Percentiles rank a stretch among this genome's conserved stretches.
Evolutionary conservation across 1,140 invertebrate genomes (phyloP).

Genomic region (Drosophila ogumai): DNA sequence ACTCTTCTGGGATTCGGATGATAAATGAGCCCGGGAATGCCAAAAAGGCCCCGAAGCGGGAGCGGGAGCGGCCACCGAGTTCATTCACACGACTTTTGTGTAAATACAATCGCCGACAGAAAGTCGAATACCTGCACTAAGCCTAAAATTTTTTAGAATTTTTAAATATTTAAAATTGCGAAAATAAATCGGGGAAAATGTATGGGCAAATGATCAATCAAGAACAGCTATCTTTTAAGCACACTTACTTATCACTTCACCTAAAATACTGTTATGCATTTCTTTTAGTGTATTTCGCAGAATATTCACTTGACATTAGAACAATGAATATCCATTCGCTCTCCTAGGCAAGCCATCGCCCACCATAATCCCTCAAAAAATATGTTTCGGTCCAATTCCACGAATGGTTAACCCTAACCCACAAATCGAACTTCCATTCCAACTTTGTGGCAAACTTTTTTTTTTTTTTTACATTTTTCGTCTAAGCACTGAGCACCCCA

Average conservation of each 20-base stretch:
- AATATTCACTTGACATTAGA: conserved; percentile 4
- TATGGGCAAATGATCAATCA: too few relatives aligned
- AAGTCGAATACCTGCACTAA: neutral
- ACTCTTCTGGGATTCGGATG: conserved; percentile 69
- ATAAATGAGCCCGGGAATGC: conserved; percentile 53
- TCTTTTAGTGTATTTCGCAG: neutral
- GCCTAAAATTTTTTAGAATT: neutral
- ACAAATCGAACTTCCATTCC: conserved; percentile 31
- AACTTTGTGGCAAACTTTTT: conserved; percentile 31
- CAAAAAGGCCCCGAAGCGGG: neutral
- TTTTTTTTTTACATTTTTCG: conserved; percentile 2
- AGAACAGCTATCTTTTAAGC: too few relatives aligned
- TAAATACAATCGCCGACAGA: conserved; percentile 16
- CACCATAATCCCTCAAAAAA: conserved; percentile 31
- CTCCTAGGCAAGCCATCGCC: too few relatives aligned
- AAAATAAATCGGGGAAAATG: too few relatives aligned
- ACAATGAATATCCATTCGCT: conserved; percentile 1
- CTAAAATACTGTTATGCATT: too few relatives aligned
- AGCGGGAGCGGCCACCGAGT: conserved; percentile 1
- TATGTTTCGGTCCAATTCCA: conserved; percentile 31
- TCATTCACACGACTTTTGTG: conserved; percentile 46
- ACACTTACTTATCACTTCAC: too few relatives aligned
- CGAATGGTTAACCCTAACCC: conserved; percentile 41
- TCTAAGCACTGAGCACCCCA: neutral
- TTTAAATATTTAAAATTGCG: too few relatives aligned